Base-by-base conservation (phyloP, 2,797 vertebrate species). In the Clamator glandarius region DNA sequence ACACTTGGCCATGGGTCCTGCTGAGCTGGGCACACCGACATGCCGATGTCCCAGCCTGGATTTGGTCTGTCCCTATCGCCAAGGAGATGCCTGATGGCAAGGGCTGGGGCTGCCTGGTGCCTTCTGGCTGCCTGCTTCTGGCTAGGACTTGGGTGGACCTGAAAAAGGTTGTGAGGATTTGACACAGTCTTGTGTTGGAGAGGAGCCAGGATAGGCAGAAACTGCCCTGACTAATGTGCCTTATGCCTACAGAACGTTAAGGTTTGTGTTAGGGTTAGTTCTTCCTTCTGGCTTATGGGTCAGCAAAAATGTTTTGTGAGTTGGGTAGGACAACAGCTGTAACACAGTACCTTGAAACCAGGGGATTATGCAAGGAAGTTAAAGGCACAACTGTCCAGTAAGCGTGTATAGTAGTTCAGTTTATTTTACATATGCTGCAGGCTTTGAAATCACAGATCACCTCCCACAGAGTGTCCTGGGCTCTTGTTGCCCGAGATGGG, bases 71-170 rank as follows among this genome's bases (percentile, higher is more conserved):
- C 11, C 29, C 16, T 12, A 11, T 14, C 2, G 10, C 42, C 52
- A 39, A 9, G 17, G 15, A 62, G 5, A 7, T 44, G 8, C 12
- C 18, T 15, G 31, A 14, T 17, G 16, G 7, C 31, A 0, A 0
- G 15, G 51, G 2, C 0, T 81, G 54, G 12, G 26, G 8, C 42
- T 67, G 19, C 13, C 33, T 39, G 0, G 11, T 44, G 35, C 5
- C 31, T 19, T 29, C 19, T 1, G 6, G 8, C 24, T 66, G 33
- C 23, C 46, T 82, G 31, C 6, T 28, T 11, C 33, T 66, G 17
- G 1, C 9, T 52, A 20, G 18, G 31, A 17, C 3, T 61, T n/a
- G 35, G 7, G 7, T 3, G 24, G 11, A 26, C 26, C 35, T n/a
- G 20, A 23, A 23, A 35, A 14, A 28, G 57, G 26, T 66, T 55